Percentiles rank a stretch among this genome's conserved stretches.
Evolutionary conservation across 2,888 invertebrate genomes (phyloP).

Genomic region (Trisateles emortualis): DNA sequence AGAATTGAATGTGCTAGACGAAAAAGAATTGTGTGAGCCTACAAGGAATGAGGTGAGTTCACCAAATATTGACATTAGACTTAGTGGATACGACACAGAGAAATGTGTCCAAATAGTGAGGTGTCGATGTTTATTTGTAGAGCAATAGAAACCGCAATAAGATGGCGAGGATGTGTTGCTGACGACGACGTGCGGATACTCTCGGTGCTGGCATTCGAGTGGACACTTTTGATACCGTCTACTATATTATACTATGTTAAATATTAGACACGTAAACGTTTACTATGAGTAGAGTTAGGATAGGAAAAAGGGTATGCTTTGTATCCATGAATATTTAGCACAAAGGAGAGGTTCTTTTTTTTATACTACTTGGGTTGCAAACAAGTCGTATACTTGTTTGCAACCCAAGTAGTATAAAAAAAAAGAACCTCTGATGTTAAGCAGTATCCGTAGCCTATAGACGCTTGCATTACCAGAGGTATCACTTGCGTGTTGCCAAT

Average conservation of each 20-base stretch:
- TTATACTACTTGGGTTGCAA: too few species aligned
- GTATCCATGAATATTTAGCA: too few species aligned
- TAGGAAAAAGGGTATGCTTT: too few species aligned
- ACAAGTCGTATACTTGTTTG: too few species aligned
- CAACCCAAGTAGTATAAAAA: too few species aligned
- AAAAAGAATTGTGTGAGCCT: slow-evolving; percentile 36
- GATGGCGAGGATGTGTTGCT: slow-evolving; percentile 48
- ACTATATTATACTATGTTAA: not conserved
- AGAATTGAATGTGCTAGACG: slow-evolving; percentile 18
- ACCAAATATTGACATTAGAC: slow-evolving; percentile 78
- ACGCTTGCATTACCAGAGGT: too few species aligned
- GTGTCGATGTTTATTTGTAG: slow-evolving; percentile 77
- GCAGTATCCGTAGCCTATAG: too few species aligned
- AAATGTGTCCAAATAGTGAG: slow-evolving; percentile 78
- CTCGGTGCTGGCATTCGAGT: slow-evolving; percentile 33
- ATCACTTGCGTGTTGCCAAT: too few species aligned
- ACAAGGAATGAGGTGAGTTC: slow-evolving; percentile 73
- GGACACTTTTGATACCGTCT: slow-evolving; percentile 8
- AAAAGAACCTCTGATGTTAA: too few species aligned
- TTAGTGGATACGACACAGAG: slow-evolving; percentile 75
- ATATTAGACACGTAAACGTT: too few species aligned
- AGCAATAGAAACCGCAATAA: slow-evolving; percentile 75
- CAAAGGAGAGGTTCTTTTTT: too few species aligned
- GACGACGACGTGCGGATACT: slow-evolving; percentile 42
- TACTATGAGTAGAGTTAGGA: too few species aligned